phyloP scores from a whole-genome alignment of 2,888 invertebrate species.

The Strigamia transsilvanica region DNA sequence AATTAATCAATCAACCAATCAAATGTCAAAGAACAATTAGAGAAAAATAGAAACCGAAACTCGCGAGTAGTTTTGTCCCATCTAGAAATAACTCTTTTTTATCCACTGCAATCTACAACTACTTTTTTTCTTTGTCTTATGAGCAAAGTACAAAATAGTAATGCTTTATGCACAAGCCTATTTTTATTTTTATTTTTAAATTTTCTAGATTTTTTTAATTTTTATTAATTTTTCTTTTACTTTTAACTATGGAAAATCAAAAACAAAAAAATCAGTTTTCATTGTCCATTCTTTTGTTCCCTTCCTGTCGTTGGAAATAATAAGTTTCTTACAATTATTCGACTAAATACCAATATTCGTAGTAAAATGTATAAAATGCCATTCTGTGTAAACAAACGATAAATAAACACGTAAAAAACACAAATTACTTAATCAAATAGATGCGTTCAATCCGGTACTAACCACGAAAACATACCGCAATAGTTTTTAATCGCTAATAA shows the following conservation, averaged over 20 bases:
- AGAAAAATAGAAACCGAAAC: neutral
- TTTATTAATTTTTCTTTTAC: neutral
- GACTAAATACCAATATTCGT: no score
- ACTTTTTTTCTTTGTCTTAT: constrained; percentile 5
- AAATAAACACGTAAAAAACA: no score
- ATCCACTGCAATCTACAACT: constrained; percentile 2
- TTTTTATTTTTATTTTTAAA: constrained; percentile 1
- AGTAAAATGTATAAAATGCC: no score
- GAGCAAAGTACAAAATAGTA: constrained; percentile 20
- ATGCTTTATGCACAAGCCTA: constrained; percentile 4
- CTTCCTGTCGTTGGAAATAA: no score
- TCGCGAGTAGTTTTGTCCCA: neutral
- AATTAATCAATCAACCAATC: no score
- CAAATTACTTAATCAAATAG: no score
- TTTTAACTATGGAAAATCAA: neutral
- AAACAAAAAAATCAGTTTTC: neutral
- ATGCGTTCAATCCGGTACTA: neutral
- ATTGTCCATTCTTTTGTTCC: no score
- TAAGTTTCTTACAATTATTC: no score
- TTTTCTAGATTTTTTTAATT: neutral
- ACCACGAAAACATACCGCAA: neutral
- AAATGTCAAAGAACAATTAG: no score
- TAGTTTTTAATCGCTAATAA: neutral
- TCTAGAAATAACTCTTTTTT: constrained; percentile 9
- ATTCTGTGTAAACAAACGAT: no score